Evolutionary conservation across 2,797 vertebrate species (phyloP).

Genomic region (Chrysocyon brachyurus): DNA sequence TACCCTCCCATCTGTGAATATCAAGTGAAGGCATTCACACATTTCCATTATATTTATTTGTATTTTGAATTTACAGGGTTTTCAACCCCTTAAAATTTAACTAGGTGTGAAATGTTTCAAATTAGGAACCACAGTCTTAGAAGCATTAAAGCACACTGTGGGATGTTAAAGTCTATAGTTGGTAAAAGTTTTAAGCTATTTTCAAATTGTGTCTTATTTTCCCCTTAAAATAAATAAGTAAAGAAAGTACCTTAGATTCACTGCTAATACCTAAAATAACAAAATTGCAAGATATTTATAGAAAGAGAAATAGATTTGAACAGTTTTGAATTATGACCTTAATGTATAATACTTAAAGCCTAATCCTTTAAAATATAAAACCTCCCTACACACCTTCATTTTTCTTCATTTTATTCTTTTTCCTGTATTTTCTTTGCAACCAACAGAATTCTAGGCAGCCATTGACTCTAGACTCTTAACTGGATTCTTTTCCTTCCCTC

Average conservation of each 20-base stretch:
- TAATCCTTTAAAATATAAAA: not conserved
- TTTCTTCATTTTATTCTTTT: not conserved
- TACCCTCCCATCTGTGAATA: constrained; percentile 58
- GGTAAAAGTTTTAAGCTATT: constrained; percentile 29
- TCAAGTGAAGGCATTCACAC: not conserved
- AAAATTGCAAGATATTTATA: not conserved
- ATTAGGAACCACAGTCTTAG: constrained; percentile 46
- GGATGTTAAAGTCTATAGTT: not conserved
- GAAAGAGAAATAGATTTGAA: not conserved
- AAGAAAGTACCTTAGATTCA: not conserved
- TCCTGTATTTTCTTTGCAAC: not conserved
- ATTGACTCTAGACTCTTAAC: not conserved
- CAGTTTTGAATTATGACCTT: constrained; percentile 8
- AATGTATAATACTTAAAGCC: not conserved
- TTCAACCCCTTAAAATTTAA: constrained; percentile 61
- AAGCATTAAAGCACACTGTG: constrained; percentile 16
- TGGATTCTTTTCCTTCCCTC: not conserved
- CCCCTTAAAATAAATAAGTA: constrained; percentile 1
- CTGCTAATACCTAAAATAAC: not conserved
- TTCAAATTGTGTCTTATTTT: constrained; percentile 48
- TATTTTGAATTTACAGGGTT: constrained; percentile 60
- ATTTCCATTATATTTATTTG: constrained; percentile 63
- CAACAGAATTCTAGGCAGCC: not conserved
- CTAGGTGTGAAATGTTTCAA: constrained; percentile 56
- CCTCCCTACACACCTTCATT: fast-evolving